Evolutionary conservation across 2,888 invertebrate genomes (phyloP).

Genomic region (Resseliella maxima): DNA sequence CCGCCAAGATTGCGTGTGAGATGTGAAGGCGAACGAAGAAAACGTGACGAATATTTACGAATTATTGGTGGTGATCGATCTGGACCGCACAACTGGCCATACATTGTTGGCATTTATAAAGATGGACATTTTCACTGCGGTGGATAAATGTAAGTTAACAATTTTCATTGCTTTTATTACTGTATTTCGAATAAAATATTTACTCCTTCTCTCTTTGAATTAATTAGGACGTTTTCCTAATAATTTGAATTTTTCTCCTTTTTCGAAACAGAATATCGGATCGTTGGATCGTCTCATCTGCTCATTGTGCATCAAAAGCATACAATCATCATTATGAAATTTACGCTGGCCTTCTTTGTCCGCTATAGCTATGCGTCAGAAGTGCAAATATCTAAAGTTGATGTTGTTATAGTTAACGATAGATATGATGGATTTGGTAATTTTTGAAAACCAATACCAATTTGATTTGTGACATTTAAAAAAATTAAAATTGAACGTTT

Average conservation of each 20-base stretch:
- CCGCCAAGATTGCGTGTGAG: constrained; percentile 62
- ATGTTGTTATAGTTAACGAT: constrained; percentile 76
- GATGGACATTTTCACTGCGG: constrained; percentile 87
- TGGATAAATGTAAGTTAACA: constrained; percentile 78
- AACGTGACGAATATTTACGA: constrained; percentile 68
- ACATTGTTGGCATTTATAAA: constrained; percentile 81
- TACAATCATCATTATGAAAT: constrained; percentile 78
- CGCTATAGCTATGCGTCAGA: constrained; percentile 84
- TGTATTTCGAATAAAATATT: no score
- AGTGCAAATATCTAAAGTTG: constrained; percentile 76
- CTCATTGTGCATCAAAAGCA: constrained; percentile 82
- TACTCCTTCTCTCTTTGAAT: no score
- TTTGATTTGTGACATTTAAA: background rate
- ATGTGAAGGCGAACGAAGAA: constrained; percentile 62
- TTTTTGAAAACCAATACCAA: background rate
- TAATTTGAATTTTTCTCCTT: no score
- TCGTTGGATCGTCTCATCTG: constrained; percentile 78
- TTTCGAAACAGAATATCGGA: no score
- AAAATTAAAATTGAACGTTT: background rate
- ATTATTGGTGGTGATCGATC: constrained; percentile 85
- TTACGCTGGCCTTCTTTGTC: constrained; percentile 81
- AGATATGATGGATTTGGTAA: constrained; percentile 71
- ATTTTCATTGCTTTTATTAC: constrained; percentile 67
- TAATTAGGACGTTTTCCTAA: no score
- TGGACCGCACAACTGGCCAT: constrained; percentile 84